Conservation (phyloP, 2,113 vertebrate genomes). For the Laticauda laticaudata region DNA sequence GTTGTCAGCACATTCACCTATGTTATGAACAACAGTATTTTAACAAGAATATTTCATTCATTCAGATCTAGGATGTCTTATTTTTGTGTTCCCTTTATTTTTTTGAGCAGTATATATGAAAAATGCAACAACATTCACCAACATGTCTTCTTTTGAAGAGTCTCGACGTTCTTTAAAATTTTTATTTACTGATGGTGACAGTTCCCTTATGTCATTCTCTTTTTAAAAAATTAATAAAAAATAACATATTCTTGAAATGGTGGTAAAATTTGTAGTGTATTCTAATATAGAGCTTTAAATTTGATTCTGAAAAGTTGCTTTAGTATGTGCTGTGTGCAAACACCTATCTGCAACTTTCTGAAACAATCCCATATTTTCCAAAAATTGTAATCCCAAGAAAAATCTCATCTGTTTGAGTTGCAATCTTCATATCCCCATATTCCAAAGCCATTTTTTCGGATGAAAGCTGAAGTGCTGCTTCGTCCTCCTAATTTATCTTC, state of each 20-base stretch:
- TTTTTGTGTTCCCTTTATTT: too few relatives aligned
- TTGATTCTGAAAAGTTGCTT: neutral
- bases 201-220: neutral
- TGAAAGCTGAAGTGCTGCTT: neutral
- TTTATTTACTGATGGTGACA: neutral
- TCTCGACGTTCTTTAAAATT: neutral
- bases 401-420: neutral
- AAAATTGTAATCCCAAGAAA: neutral
- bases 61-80: too few relatives aligned
- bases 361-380: neutral
- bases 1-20: too few relatives aligned
- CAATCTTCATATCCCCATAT: neutral
- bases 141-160: neutral
- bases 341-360: neutral
- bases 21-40: too few relatives aligned
- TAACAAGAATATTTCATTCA: too few relatives aligned
- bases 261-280: neutral
- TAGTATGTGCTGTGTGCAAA: neutral
- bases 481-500: neutral
- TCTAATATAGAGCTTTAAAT: neutral
- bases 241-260: neutral
- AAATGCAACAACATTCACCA: neutral
- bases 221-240: neutral
- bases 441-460: neutral
- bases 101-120: neutral